These are phyloP conservation scores for Lobophora halterata DNA, from an alignment of 2,888 invertebrate genomes.

Conservation along the genomic window DNA sequence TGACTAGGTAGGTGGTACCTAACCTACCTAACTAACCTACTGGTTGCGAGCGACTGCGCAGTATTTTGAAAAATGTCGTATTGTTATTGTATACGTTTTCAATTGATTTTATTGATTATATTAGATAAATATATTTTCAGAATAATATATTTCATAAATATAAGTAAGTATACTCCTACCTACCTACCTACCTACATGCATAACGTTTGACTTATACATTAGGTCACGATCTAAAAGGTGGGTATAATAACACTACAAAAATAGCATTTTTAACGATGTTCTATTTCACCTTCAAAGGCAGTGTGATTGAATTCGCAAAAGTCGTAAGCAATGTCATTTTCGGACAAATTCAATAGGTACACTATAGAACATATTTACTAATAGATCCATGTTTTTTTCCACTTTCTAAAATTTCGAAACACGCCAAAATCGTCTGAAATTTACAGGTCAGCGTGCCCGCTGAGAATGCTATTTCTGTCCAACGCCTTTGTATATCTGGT, in stretches of 20 bases:
- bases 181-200: background rate
- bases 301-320: no score
- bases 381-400: background rate
- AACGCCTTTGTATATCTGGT: constrained; percentile 6
- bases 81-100: no score
- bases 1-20: background rate
- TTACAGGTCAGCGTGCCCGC: constrained; percentile 6
- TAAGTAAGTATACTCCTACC: no score
- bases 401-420: constrained; percentile 14
- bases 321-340: constrained; percentile 2
- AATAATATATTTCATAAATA: no score
- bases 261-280: background rate
- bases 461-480: constrained; percentile 11
- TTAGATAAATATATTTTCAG: no score
- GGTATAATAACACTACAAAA: constrained; percentile 1
- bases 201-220: background rate
- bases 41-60: constrained; percentile 4
- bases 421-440: constrained; percentile 7
- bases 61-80: background rate
- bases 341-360: background rate
- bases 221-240: constrained; percentile 2
- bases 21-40: background rate
- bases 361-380: background rate
- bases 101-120: no score
- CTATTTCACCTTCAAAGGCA: constrained; percentile 5